These are phyloP conservation scores for Hermetia illucens DNA, from an alignment of 1,140 invertebrate genomes.

Conservation along the genomic window DNA sequence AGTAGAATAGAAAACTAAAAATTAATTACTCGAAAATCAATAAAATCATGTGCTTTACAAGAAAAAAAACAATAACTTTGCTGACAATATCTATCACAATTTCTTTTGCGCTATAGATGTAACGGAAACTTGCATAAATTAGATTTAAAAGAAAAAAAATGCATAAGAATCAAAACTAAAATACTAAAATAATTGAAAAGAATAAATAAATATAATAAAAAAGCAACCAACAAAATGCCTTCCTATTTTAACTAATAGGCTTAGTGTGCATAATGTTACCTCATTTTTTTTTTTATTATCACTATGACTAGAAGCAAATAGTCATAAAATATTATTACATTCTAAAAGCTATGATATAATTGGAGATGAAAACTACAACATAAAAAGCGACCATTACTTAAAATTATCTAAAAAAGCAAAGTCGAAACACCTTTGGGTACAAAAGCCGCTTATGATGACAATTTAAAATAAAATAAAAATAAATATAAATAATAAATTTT, in stretches of 20 bases:
- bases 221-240: not conserved
- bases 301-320: not conserved
- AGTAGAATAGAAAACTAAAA: no score
- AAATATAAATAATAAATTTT: no score
- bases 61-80: no score
- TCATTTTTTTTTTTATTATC: not conserved
- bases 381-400: no score
- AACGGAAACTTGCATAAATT: no score
- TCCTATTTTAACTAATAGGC: constrained; percentile 1
- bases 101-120: no score
- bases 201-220: not conserved
- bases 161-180: no score
- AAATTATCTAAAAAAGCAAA: not conserved
- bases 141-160: no score
- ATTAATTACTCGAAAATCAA: no score
- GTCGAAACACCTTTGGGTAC: not conserved
- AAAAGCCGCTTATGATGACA: not conserved
- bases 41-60: no score
- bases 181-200: not conserved
- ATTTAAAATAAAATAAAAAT: not conserved
- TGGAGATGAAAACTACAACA: not conserved
- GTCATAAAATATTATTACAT: not conserved
- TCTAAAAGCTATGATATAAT: not conserved
- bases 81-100: no score
- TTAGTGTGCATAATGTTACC: constrained; percentile 1